Evolutionary conservation across 2,797 vertebrate species (phyloP), one percentile per base, ranked within the genome.

Genomic region (Hypotaenidia philippensis): DNA sequence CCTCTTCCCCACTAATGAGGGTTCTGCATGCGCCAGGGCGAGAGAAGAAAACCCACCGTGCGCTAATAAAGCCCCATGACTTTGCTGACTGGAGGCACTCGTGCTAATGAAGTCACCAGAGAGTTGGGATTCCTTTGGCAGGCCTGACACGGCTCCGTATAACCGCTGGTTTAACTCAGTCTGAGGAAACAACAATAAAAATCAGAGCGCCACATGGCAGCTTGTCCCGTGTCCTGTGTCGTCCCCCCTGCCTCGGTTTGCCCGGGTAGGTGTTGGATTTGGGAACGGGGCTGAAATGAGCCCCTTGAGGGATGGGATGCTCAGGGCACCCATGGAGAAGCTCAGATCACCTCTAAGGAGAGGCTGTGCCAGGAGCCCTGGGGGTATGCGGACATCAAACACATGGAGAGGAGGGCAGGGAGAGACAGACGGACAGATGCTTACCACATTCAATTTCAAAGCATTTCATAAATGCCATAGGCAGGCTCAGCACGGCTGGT

Each of bases 81-180:
- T 92, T 14, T 3, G 74, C 93, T 94, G 96, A 84, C 97, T 96
- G 79, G 84, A 93, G 97, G 97, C 89, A 2, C 64, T 1, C 64
- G 45, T 6, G 26, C 92, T 98, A 98, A 98, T 97, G 97, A 98
- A 97, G 97, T 95, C 97, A 94, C 95, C 41, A 9, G 98, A 97
- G 97, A 97, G 74, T 49, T 50, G 61, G 96, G 87, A 96, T 95
- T 97, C 96, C 94, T 91, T 47, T 75, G 94, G 94, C 90, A 60
- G 65, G 25, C 65, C 77, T 84, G 96, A 69, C 91, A 64, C 1
- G 15, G 85, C 64, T 96, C 94, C 11, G 7, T 36, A 26, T 50
- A n/a, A 1, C 29, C 2, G 34, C 13, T 82, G 34, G 82, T 96
- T 94, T 75, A 83, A 87, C 91, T 66, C 94, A 49, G 55, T 53